Base-by-base conservation (phyloP, 1,140 invertebrate species). In the Oryctes rhinoceros region DNA sequence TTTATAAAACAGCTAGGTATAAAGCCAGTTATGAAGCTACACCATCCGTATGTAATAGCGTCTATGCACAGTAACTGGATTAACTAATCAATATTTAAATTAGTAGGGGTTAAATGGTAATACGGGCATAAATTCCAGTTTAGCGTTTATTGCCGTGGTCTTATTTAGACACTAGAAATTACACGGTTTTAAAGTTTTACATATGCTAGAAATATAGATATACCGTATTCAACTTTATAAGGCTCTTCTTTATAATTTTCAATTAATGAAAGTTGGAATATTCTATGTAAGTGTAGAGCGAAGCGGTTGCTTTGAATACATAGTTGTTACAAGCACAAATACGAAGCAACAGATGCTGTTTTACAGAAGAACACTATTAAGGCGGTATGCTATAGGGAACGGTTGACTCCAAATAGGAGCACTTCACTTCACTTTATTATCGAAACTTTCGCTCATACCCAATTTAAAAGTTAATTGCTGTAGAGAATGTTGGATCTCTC, bases 391-490 rank as follows among this genome's bases (percentile, higher is more conserved):
- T 20, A 24, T 37, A 71, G 35, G 65, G 13, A 71, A 37, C 24
- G 20, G 10, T 71, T 71, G 53, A 59, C 65, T 71, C 20, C 20
- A 35, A 71, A 71, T 71, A 24, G 65, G 37, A 71, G 24, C 65
- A 71, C 65, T 71, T 71, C 65, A 71, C 65, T 71, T 71, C 65
- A 71, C 13, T 71, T 37, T 37, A 71, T 24, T 71, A 71, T 71
- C 65, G 65, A 71, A 71, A 35, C 35, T 71, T 30, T 71, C 65
- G 65, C 35, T 71, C 65, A 71, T 71, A 71, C 20, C 65, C 65
- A 71, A 71, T 71, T 71, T 71, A 71, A 71, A 71, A 71, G 65
- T 71, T 71, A 71, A 71, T 71, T 71, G 65, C 65, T 71, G 35
- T 24, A 71, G 65, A 71, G 65, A 59, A 59, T 71, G 65, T 37